These are phyloP conservation scores for Heliconius eleuchia DNA, from an alignment of 1,140 invertebrate species.

Conservation along the genomic window DNA sequence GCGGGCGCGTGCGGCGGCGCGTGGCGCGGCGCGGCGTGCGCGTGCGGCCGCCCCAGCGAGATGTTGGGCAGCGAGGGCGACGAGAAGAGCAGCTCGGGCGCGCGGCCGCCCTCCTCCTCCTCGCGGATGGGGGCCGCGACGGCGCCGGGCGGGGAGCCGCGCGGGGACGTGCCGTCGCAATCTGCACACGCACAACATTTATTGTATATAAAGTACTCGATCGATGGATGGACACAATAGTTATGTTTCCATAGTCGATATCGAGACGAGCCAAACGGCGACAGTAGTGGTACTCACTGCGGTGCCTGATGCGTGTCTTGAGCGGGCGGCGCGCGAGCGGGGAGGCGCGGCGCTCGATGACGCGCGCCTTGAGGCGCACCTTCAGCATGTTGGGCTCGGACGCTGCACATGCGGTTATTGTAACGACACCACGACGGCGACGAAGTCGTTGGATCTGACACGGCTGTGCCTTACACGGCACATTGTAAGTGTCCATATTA, in stretches of 20 bases:
- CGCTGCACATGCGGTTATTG: constrained; percentile 84
- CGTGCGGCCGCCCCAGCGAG: constrained; percentile 92
- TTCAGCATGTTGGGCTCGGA: constrained; percentile 98
- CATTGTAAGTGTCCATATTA: background rate
- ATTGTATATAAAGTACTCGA: background rate
- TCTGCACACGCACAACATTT: constrained; percentile 66
- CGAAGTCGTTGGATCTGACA: background rate
- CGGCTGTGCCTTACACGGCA: background rate
- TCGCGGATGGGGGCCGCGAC: constrained; percentile 85
- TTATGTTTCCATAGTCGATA: too few relatives aligned
- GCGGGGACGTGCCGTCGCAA: constrained; percentile 82
- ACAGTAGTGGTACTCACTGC: constrained; percentile 71
- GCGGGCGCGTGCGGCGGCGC: constrained; percentile 40
- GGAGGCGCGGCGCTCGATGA: constrained; percentile 93
- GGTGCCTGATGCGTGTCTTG: constrained; percentile 87
- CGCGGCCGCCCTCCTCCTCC: constrained; percentile 83
- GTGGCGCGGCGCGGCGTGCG: constrained; percentile 83
- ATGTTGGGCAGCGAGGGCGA: constrained; percentile 98
- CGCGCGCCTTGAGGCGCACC: constrained; percentile 97
- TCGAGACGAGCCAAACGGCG: background rate
- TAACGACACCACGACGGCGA: constrained; percentile 18
- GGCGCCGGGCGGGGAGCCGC: constrained; percentile 80
- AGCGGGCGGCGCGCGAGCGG: constrained; percentile 93
- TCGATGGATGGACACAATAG: background rate
- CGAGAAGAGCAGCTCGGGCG: constrained; percentile 88